These are phyloP conservation scores for Araneus ventricosus DNA, from an alignment of 1,140 invertebrate species.

Conservation along the genomic window DNA sequence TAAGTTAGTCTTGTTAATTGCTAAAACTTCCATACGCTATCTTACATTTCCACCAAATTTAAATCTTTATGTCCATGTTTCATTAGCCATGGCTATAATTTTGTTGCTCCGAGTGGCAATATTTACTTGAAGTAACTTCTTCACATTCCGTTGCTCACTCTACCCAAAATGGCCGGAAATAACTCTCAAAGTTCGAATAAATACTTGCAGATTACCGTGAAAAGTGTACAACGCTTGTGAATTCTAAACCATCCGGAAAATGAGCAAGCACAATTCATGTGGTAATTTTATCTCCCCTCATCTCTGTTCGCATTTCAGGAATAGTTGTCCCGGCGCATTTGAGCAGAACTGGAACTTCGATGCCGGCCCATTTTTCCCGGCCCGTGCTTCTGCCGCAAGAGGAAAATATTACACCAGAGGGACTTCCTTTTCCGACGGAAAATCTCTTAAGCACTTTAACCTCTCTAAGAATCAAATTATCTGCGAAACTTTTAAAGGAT, in stretches of 20 bases:
- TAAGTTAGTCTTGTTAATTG: too few relatives aligned
- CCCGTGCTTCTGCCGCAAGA: neutral
- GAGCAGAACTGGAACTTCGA: neutral
- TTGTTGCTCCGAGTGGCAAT: too few relatives aligned
- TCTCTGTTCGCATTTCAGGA: neutral
- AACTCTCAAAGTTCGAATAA: too few relatives aligned
- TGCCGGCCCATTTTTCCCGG: neutral
- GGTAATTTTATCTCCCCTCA: neutral
- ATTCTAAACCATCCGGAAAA: neutral
- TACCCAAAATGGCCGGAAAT: too few relatives aligned
- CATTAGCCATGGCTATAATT: too few relatives aligned
- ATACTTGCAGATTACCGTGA: neutral
- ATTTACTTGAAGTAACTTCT: too few relatives aligned
- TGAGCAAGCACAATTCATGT: neutral
- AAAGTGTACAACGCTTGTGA: neutral
- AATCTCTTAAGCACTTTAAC: slow-evolving; percentile 36
- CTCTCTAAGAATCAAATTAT: slow-evolving; percentile 50
- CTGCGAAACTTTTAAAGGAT: slow-evolving; percentile 32
- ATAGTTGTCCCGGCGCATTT: slow-evolving; percentile 7
- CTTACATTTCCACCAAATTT: too few relatives aligned
- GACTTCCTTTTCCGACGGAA: neutral
- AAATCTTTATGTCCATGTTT: too few relatives aligned
- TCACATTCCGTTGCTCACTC: too few relatives aligned
- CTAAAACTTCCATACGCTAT: too few relatives aligned
- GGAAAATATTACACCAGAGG: slow-evolving; percentile 18